Percentiles rank a stretch among this genome's conserved stretches.
Conservation (phyloP, 1,140 invertebrate species). For the Leptopilina boulardi region DNA sequence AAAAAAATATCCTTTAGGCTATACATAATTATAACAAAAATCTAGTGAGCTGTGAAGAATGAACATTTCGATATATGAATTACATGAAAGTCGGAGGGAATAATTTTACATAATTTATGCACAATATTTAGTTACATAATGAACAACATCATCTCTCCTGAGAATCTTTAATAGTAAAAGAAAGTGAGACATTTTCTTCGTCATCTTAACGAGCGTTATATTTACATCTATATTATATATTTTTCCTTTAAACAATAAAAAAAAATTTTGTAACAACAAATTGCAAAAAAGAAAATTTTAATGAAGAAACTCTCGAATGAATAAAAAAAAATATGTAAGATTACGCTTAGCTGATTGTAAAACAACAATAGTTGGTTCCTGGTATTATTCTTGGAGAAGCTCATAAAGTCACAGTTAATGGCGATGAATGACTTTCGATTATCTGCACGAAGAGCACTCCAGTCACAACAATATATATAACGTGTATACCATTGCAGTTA, state of each 20-base stretch:
- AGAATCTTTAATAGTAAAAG: conserved; percentile 1
- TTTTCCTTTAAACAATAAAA: background rate
- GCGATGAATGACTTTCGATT: background rate
- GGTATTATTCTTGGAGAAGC: background rate
- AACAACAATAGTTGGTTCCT: background rate
- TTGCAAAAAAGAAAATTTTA: background rate
- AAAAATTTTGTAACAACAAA: background rate
- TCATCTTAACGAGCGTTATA: background rate
- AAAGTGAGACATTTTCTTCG: conserved; percentile 30
- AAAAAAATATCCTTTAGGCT: background rate
- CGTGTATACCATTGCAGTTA: background rate
- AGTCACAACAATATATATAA: conserved; percentile 4
- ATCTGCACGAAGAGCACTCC: background rate
- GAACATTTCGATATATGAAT: background rate
- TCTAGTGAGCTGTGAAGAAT: conserved; percentile 6
- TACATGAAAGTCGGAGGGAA: background rate
- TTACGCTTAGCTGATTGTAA: conserved; percentile 1
- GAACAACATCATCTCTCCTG: background rate
- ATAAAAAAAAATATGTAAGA: background rate
- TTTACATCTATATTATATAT: background rate
- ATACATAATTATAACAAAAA: too few relatives aligned
- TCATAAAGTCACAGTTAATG: background rate
- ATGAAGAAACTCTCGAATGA: background rate
- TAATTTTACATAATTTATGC: conserved; percentile 23
- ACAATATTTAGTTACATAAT: conserved; percentile 15